Base-by-base conservation (phyloP, 2,888 invertebrate genomes). In the Cylloceria caligata region DNA sequence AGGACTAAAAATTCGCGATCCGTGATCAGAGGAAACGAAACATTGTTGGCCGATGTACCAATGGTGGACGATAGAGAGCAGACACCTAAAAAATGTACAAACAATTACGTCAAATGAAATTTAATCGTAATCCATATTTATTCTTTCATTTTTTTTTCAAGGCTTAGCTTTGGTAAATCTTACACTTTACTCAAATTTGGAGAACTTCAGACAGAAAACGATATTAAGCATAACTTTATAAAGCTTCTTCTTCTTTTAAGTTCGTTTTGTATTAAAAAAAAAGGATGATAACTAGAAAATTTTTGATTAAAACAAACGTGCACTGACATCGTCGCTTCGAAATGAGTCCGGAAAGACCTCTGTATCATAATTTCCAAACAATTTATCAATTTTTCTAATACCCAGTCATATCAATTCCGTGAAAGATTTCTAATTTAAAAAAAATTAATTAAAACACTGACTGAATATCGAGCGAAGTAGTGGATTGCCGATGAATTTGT, bases 401-500 rank as follows among this genome's bases (percentile, higher is more conserved):
- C 1, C 3, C 3, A 39, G 0, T 39, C 39, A 39, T 39, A 39
- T 39, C 13, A 13, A 13, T 39, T 39, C 13, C 9, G 39, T 45
- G 1, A n/a, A 5, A n/a, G 24, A n/a, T 30, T 55, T 13, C n/a
- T 13, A 55, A 55, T 55, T n/a, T n/a, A 13, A 6, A 55, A 3
- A 30, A n/a, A 62, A 11, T 64, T 0, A 13, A 6, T 13, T 42
- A 16, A 36, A 49, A 11, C 62, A 86, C 89, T 87, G 78, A 92
- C 92, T 90, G 81, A 91, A 89, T 62, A 91, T 89, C 34, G 89
- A 84, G 57, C 84, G 87, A 30, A 90, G 75, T 30, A 92, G 60
- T 34, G 86, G 74, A 85, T 87, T 86, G 47, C 91, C 91, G 82
- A 89, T 88, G 73, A 90, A 92, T 57, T 90, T 89, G 60, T 92